A percentile compares a stretch with the other conserved stretches of the same genome.
phyloP scores from a whole-genome alignment of 1,140 invertebrate genomes.

The Ptiloglossa arizonensis region DNA sequence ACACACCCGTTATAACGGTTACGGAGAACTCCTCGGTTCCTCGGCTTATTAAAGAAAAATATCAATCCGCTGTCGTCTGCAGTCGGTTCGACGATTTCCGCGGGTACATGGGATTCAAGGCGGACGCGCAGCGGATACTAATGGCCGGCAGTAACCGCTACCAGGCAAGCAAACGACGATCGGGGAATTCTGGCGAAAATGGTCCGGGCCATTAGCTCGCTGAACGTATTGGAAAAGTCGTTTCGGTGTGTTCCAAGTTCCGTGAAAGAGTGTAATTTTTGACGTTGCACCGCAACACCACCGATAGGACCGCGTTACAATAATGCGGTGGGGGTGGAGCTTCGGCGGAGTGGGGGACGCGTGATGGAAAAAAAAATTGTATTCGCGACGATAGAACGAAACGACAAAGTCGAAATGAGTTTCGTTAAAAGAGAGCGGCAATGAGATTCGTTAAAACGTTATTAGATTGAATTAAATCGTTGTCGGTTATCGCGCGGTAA shows the following conservation, averaged over 20 bases:
- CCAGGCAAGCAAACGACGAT: conserved; percentile 11
- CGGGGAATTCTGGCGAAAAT: conserved; percentile 17
- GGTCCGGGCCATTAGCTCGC: not conserved
- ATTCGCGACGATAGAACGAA: not conserved
- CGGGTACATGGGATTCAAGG: not conserved
- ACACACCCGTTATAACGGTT: no score
- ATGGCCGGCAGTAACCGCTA: conserved; percentile 1
- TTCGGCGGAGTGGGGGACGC: no score
- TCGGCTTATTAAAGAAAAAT: conserved; percentile 32
- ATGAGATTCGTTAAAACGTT: not conserved
- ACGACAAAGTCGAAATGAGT: not conserved
- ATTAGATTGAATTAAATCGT: not conserved
- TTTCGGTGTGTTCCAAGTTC: not conserved
- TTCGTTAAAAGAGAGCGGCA: not conserved
- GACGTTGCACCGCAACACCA: not conserved
- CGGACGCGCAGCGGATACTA: conserved; percentile 7
- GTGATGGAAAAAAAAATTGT: not conserved
- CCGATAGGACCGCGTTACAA: no score
- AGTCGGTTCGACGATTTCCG: not conserved
- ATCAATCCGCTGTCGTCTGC: conserved; percentile 29
- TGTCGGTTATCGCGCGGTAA: not conserved
- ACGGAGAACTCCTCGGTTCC: no score
- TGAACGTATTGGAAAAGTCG: not conserved
- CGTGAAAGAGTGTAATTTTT: not conserved
- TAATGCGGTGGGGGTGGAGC: no score